Percentiles rank a stretch among this genome's conserved stretches.
phyloP scores from a whole-genome alignment of 2,888 invertebrate genomes.

The Drosophila paramelanica region DNA sequence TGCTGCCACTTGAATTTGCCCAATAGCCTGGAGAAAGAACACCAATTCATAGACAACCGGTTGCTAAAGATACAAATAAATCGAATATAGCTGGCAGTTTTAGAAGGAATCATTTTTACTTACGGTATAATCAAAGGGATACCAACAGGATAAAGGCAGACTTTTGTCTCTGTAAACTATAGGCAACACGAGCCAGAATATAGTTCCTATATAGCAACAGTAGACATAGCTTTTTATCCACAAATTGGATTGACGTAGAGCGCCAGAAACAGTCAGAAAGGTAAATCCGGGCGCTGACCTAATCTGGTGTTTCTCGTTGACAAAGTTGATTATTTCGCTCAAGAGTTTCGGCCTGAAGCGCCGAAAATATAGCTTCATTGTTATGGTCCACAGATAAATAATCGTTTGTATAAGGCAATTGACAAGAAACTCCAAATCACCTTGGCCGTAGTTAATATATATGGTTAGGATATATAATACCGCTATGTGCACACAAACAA shows the following conservation, averaged over 20 bases:
- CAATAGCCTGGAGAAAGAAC: conserved; percentile 80
- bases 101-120: not conserved
- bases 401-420: conserved; percentile 74
- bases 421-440: conserved; percentile 71
- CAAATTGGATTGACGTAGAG: conserved; percentile 52
- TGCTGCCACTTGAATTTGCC: conserved; percentile 82
- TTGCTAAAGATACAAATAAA: conserved; percentile 44
- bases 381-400: conserved; percentile 73
- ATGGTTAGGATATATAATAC: conserved; percentile 72
- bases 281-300: conserved; percentile 78
- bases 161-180: conserved; percentile 68
- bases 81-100: not conserved
- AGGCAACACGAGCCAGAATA: conserved; percentile 62
- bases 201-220: conserved; percentile 54
- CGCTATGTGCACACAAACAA: conserved; percentile 67
- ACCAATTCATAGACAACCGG: conserved; percentile 69
- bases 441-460: conserved; percentile 57
- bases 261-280: conserved; percentile 70
- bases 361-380: conserved; percentile 76
- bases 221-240: conserved; percentile 68
- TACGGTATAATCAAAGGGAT: conserved; percentile 81
- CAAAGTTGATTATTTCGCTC: conserved; percentile 50
- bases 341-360: conserved; percentile 52
- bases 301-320: conserved; percentile 63
- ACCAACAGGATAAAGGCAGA: conserved; percentile 81